Evolutionary conservation across 1,140 invertebrate genomes (phyloP), one percentile per base, ranked within the genome.

Genomic region (Magallana gigas): DNA sequence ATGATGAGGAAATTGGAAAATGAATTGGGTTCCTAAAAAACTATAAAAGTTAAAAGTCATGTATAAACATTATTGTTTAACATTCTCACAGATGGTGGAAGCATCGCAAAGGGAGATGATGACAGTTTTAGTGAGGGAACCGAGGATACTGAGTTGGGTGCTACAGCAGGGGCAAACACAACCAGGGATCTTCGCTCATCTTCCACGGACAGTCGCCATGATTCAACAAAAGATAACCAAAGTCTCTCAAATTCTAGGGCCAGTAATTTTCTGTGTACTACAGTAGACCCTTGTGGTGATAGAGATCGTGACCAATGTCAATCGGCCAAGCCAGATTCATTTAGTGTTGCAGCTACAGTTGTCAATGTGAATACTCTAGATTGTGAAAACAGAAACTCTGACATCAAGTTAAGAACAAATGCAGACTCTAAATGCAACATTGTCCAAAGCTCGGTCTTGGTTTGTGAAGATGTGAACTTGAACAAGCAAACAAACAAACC

Each of bases 391-490:
- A 48, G 36, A 48, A 48, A 48, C 36, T 48, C 36, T 5, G 36
- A 48, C 36, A 4, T 2, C 36, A 48, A 48, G 36, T 48, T 48
- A 5, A 48, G 36, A 48, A 48, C 36, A 48, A 48, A 48, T 48
- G 36, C 36, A 48, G 36, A 48, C 36, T 48, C 36, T 48, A 48
- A 48, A 48, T 48, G 36, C 5, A 48, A 48, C 36, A 48, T 48
- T 48, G 36, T 48, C 3, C 36, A 76, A 29, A 29, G 8, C 68
- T 76, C 23, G 4, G 68, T 23, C 12, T 8, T 9, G 36, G 18
- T 76, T 1, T 76, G 23, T 76, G 68, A 76, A 14, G 68, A 76
- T 76, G 68, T 76, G 23, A 76, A 76, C 29, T 23, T 76, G 23
- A 76, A 76, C 23, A 76, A 9, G 14, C 18, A 76, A 23, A 29